Evolutionary conservation across 1,140 invertebrate species (phyloP).

Genomic region (Tetraneura akinire): DNA sequence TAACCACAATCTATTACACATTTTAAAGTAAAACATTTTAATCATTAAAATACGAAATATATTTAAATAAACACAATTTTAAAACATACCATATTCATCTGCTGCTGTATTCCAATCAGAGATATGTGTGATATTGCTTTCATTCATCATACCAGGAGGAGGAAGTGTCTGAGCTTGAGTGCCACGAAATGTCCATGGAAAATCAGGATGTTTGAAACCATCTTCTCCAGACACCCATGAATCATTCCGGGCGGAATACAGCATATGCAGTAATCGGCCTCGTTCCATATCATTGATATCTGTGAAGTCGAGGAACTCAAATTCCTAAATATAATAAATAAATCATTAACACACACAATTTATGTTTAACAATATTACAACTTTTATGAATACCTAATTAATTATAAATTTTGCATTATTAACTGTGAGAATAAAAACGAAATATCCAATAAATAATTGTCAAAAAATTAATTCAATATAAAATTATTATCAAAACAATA

Average conservation of each 20-base stretch:
- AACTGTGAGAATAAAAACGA: slow-evolving; percentile 14
- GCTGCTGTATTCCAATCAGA: slow-evolving; percentile 47
- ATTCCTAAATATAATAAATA: slow-evolving; percentile 13
- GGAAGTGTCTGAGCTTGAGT: slow-evolving; percentile 22
- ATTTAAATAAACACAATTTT: not conserved
- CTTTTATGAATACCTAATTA: not conserved
- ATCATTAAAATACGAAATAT: not conserved
- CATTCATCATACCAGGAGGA: slow-evolving; percentile 7
- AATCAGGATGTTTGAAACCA: slow-evolving; percentile 44
- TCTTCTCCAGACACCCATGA: slow-evolving; percentile 43
- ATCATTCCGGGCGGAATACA: slow-evolving; percentile 43
- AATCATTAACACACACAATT: no score
- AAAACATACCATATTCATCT: slow-evolving; percentile 43
- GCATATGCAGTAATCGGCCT: slow-evolving; percentile 33
- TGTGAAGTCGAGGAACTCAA: slow-evolving; percentile 45
- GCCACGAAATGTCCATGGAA: slow-evolving; percentile 45
- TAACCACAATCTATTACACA: slow-evolving; percentile 36
- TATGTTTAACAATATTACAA: no score
- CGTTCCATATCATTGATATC: slow-evolving; percentile 50
- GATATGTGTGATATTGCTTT: slow-evolving; percentile 41
- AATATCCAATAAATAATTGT: not conserved
- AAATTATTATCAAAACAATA: slow-evolving; percentile 22
- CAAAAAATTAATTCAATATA: not conserved
- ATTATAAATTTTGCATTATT: no score
- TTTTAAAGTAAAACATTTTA: slow-evolving; percentile 6